phyloP scores from a whole-genome alignment of 37 sponge, comb jelly and placozoan genomes.

The Corticium candelabrum region DNA sequence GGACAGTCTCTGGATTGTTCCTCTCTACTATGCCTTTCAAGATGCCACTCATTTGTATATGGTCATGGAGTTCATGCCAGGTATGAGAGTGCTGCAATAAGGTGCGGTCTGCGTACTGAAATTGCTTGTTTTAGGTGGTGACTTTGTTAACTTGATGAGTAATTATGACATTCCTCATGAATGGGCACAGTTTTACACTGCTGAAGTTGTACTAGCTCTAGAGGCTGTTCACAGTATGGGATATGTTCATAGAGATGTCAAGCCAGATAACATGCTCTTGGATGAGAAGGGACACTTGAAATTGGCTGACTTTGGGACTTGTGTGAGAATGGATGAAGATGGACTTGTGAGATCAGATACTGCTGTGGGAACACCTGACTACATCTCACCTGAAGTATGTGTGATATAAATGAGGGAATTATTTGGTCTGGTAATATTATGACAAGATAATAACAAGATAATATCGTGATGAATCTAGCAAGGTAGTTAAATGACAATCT shows the following conservation, averaged over 20 bases:
- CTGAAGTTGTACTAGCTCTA: constrained; percentile 85
- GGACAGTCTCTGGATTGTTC: constrained; percentile 80
- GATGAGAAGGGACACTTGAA: constrained; percentile 86
- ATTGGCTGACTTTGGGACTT: constrained; percentile 96
- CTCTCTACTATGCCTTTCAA: constrained; percentile 92
- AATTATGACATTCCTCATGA: constrained; percentile 89
- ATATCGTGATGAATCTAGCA: too few relatives aligned
- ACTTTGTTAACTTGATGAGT: constrained; percentile 82
- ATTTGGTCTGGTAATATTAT: neutral
- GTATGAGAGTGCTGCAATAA: constrained; percentile 16
- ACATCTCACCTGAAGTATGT: constrained; percentile 89
- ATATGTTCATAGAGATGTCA: constrained; percentile 92
- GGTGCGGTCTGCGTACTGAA: neutral
- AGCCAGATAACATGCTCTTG: constrained; percentile 97
- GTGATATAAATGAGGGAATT: neutral
- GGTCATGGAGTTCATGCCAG: constrained; percentile 99
- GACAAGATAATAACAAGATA: too few relatives aligned
- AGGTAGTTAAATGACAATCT: too few relatives aligned
- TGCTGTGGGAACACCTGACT: constrained; percentile 98
- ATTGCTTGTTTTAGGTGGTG: constrained; percentile 57
- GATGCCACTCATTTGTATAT: constrained; percentile 82
- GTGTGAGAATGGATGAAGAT: constrained; percentile 77
- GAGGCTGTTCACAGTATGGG: constrained; percentile 88
- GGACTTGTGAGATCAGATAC: constrained; percentile 81
- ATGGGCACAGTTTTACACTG: constrained; percentile 88